phyloP scores from a whole-genome alignment of 2,888 invertebrate species.

The Plutella xylostella region DNA sequence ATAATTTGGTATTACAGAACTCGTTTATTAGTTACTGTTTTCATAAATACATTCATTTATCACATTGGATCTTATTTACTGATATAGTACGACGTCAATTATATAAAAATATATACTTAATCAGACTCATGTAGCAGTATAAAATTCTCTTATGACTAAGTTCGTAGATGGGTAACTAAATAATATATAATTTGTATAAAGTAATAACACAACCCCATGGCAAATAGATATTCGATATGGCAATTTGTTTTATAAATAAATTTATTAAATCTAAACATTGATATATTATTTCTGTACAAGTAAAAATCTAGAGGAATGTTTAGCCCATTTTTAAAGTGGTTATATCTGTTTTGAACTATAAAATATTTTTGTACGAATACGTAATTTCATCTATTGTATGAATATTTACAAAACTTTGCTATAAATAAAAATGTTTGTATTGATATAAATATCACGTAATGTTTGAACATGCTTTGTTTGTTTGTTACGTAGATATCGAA shows the following conservation, averaged over 20 bases:
- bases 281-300: constrained; percentile 1
- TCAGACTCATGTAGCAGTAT: constrained; percentile 58
- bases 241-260: constrained; percentile 26
- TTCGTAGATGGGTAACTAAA: constrained; percentile 50
- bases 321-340: not conserved
- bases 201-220: constrained; percentile 59
- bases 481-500: no score
- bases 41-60: constrained; percentile 59
- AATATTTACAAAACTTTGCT: no score
- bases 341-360: no score
- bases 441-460: no score
- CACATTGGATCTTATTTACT: constrained; percentile 48
- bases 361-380: no score
- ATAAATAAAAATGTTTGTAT: no score
- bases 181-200: constrained; percentile 41
- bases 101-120: constrained; percentile 45
- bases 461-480: no score
- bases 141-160: constrained; percentile 52
- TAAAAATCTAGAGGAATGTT: constrained; percentile 1
- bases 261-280: not conserved
- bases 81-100: constrained; percentile 29
- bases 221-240: constrained; percentile 48
- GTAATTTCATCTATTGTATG: no score
- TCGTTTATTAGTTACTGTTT: constrained; percentile 14
- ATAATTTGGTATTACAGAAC: not conserved